Percentiles rank a stretch among this genome's conserved stretches.
These are phyloP conservation scores for Halocynthia aurantium DNA, from an alignment of 23 tunicate genomes.

Conservation along the genomic window DNA sequence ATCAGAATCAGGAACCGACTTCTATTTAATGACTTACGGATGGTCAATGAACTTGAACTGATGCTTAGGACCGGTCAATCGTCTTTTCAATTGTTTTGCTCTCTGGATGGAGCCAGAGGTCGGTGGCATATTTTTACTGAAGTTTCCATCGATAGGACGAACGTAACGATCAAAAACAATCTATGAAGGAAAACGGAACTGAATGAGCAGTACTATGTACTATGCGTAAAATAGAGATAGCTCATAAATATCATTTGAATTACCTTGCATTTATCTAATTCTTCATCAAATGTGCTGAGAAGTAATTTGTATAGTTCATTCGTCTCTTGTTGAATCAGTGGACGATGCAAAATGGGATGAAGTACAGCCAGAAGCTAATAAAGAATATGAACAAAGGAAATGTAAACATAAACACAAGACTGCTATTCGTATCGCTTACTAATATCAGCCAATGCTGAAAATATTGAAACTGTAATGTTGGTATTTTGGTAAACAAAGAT, in stretches of 20 bases:
- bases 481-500: not conserved
- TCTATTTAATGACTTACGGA: conserved; percentile 48
- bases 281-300: conserved; percentile 54
- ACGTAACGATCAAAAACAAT: conserved; percentile 54
- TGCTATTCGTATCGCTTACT: too few relatives aligned
- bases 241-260: not conserved
- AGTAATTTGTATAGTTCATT: conserved; percentile 41
- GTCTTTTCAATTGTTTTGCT: conserved; percentile 42
- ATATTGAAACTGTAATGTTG: not conserved
- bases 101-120: conserved; percentile 79
- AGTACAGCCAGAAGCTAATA: conserved; percentile 71
- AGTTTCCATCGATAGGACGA: conserved; percentile 21
- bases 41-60: conserved; percentile 71
- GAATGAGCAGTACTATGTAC: not conserved
- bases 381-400: not conserved
- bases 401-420: not conserved
- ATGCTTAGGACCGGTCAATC: conserved; percentile 55
- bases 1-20: not conserved
- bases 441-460: not conserved
- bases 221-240: too few relatives aligned
- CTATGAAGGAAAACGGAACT: conserved; percentile 8
- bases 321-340: conserved; percentile 56
- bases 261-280: conserved; percentile 71
- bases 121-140: conserved; percentile 82
- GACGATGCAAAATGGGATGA: conserved; percentile 57